Evolutionary conservation across 2,888 invertebrate genomes (phyloP).

Genomic region (Isoperla grammatica): DNA sequence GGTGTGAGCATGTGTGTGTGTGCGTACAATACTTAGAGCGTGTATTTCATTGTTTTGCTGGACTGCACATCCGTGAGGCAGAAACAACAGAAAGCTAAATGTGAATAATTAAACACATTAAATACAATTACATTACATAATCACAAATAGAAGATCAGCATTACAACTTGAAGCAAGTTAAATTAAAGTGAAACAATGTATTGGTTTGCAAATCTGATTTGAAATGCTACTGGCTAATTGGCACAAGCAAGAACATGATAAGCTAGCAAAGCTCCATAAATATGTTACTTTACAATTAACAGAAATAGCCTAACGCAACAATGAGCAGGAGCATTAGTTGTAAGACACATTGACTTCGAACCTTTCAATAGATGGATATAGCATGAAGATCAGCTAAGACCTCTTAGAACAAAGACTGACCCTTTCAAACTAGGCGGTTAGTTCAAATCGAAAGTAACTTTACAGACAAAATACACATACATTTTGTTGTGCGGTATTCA

Average conservation of each 20-base stretch:
- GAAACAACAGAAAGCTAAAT: neutral
- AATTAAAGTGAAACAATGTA: too few relatives aligned
- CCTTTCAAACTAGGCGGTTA: neutral
- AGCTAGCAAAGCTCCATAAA: neutral
- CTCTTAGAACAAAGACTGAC: neutral
- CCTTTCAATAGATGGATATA: neutral
- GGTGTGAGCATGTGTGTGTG: neutral
- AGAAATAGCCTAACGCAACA: neutral
- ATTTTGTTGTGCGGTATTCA: too few relatives aligned
- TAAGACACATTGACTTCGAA: neutral
- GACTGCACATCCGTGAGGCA: neutral
- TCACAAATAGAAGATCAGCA: too few relatives aligned
- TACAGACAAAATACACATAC: neutral
- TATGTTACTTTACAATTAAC: neutral
- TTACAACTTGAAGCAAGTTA: conserved; percentile 3
- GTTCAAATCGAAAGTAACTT: neutral
- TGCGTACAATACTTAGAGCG: too few relatives aligned
- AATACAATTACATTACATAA: conserved; percentile 6
- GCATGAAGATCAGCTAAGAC: neutral
- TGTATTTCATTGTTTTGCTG: too few relatives aligned
- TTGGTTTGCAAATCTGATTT: too few relatives aligned
- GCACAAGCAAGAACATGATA: neutral
- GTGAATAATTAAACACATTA: conserved; percentile 10
- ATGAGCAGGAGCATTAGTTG: neutral
- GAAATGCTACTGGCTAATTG: too few relatives aligned